phyloP scores from a whole-genome alignment of 2,797 vertebrate species.

The Trachurus trachurus region DNA sequence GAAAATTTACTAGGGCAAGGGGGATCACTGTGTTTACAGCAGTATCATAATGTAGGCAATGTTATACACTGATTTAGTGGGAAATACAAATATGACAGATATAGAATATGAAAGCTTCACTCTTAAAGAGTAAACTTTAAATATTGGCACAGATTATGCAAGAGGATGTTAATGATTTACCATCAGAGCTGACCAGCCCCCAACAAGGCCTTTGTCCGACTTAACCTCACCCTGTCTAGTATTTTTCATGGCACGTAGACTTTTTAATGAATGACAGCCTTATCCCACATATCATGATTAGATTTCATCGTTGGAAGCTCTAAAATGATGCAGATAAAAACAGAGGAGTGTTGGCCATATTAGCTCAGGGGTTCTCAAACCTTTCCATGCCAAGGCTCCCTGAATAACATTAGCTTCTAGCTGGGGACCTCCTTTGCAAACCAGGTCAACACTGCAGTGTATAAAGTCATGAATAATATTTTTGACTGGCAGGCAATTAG shows the following conservation, averaged over 20 bases:
- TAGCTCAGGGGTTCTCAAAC: no score
- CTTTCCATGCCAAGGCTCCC: no score
- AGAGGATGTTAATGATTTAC: conserved; percentile 64
- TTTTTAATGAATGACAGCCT: conserved; percentile 38
- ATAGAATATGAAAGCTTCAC: not conserved
- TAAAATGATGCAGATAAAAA: not conserved
- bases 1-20: not conserved
- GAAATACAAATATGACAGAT: not conserved
- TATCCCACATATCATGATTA: conserved; percentile 6
- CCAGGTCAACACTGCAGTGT: no score
- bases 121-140: not conserved
- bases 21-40: fast-evolving
- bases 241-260: not conserved
- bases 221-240: not conserved
- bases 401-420: no score
- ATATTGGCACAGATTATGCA: not conserved
- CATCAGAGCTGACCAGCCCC: not conserved
- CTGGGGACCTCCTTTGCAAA: no score
- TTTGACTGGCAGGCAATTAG: no score
- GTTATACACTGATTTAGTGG: no score
- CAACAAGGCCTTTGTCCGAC: conserved; percentile 25
- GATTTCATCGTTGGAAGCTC: not conserved
- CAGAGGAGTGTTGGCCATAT: no score
- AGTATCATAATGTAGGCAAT: not conserved
- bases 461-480: no score